A percentile compares a stretch with the other conserved stretches of the same genome.
Conservation (phyloP, 2,888 invertebrate species). For the Caenorhabditis virilis region DNA sequence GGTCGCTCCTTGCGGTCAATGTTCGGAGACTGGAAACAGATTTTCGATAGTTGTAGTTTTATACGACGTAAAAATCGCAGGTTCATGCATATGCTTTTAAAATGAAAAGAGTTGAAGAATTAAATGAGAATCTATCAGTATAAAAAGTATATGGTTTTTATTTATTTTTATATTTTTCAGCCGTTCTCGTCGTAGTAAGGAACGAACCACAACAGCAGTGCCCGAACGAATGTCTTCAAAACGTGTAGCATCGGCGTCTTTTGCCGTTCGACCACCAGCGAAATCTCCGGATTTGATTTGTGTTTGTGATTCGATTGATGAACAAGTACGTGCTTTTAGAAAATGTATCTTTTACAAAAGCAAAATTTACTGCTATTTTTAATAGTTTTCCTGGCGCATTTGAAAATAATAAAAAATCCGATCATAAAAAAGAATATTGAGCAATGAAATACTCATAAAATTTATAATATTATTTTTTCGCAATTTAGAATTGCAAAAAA, state of each 20-base stretch:
- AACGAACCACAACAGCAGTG: conserved; percentile 23
- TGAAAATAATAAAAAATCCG: too few species aligned
- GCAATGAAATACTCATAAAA: too few species aligned
- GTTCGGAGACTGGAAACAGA: conserved; percentile 48
- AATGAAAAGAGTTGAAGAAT: neutral
- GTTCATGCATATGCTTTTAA: conserved; percentile 5
- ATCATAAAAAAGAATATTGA: too few species aligned
- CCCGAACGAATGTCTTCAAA: conserved; percentile 33
- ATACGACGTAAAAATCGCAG: conserved; percentile 49
- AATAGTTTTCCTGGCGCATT: neutral
- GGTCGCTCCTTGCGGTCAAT: conserved; percentile 43
- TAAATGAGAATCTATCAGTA: neutral
- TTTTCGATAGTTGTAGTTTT: conserved; percentile 54
- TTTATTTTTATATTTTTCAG: conserved; percentile 17
- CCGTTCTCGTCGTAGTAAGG: conserved; percentile 42
- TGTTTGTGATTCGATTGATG: conserved; percentile 66
- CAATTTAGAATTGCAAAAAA: too few species aligned
- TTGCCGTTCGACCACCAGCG: conserved; percentile 21
- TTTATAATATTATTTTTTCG: too few species aligned
- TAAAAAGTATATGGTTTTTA: neutral
- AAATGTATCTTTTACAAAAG: neutral
- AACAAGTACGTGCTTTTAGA: conserved; percentile 41
- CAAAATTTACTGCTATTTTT: neutral
- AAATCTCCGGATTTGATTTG: conserved; percentile 46
- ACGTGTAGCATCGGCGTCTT: conserved; percentile 38